A percentile compares a stretch with the other conserved stretches of the same genome.
Conservation (phyloP, 2,888 invertebrate species). For the Drosophila incognita region DNA sequence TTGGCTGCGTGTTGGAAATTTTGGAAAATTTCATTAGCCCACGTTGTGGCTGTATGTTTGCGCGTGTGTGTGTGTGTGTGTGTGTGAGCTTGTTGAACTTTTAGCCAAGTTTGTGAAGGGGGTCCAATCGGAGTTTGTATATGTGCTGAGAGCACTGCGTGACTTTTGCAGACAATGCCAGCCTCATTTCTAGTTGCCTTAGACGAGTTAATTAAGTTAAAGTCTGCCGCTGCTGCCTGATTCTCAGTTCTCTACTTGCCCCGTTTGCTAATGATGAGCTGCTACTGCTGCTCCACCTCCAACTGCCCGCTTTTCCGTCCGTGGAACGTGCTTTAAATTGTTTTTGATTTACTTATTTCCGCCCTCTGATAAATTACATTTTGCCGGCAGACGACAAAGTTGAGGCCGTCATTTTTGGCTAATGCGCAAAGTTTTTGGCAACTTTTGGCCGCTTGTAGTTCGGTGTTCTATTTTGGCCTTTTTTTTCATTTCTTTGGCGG, state of each 20-base stretch:
- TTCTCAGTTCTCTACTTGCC: conserved; percentile 27
- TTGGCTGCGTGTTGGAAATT: conserved; percentile 71
- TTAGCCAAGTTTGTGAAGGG: conserved; percentile 27
- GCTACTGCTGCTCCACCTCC: not conserved
- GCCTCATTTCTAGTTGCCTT: conserved; percentile 64
- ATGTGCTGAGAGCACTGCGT: conserved; percentile 48
- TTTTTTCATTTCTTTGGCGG: conserved; percentile 24
- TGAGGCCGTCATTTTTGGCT: conserved; percentile 69
- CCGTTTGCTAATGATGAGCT: conserved; percentile 46
- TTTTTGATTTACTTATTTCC: conserved; percentile 81
- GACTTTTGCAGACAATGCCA: conserved; percentile 70
- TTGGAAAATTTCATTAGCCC: conserved; percentile 74
- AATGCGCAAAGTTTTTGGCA: conserved; percentile 71
- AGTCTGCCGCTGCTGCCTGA: conserved; percentile 41
- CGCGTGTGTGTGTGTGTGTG: not conserved
- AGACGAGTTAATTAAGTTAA: conserved; percentile 74
- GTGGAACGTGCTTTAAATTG: conserved; percentile 72
- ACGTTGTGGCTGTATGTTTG: conserved; percentile 16
- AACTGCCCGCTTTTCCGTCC: not conserved
- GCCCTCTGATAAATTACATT: conserved; percentile 80
- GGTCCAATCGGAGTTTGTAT: conserved; percentile 13
- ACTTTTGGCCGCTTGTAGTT: conserved; percentile 37
- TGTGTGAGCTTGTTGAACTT: conserved; percentile 41
- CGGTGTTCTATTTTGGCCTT: conserved; percentile 18
- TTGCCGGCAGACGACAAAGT: conserved; percentile 63